A percentile compares a stretch with the other conserved stretches of the same genome.
Conservation (phyloP, 1,140 invertebrate species). For the Conus ventricosus region DNA sequence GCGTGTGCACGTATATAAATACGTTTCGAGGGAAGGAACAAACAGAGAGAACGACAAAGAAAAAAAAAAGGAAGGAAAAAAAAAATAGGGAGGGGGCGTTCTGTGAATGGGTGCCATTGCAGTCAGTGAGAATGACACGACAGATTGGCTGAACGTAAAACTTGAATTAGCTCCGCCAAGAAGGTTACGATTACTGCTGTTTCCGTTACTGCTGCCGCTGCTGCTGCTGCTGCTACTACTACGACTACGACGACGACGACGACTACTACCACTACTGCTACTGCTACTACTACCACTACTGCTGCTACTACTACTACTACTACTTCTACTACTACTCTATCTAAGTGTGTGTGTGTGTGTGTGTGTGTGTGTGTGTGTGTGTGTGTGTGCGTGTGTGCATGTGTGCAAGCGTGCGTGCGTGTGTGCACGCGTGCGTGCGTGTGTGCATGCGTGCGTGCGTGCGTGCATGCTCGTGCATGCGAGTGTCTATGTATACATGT, state of each 20-base stretch:
- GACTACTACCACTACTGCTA: background rate
- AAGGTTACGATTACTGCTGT: background rate
- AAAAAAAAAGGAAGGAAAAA: too few species aligned
- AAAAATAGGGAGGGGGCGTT: too few species aligned
- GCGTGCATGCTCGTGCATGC: background rate
- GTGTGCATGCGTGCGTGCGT: constrained; percentile 2
- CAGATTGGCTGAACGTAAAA: background rate
- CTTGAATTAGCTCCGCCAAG: background rate
- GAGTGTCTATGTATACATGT: background rate
- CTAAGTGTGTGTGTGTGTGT: too few species aligned
- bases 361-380: too few species aligned
- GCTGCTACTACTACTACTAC: background rate
- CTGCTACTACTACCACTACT: background rate
- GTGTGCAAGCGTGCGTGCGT: too few species aligned
- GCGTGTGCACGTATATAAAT: too few species aligned
- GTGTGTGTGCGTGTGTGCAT: too few species aligned
- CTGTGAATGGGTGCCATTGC: too few species aligned
- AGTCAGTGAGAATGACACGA: too few species aligned
- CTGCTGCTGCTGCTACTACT: background rate
- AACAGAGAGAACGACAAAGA: too few species aligned
- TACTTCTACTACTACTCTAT: background rate
- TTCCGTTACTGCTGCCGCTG: background rate
- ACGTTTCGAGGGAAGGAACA: too few species aligned
- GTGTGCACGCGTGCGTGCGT: background rate
- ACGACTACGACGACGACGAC: background rate